Evolutionary conservation across 2,113 vertebrate species (phyloP), one percentile per base, ranked within the genome.

Genomic region (Mionectes macconnelli): DNA sequence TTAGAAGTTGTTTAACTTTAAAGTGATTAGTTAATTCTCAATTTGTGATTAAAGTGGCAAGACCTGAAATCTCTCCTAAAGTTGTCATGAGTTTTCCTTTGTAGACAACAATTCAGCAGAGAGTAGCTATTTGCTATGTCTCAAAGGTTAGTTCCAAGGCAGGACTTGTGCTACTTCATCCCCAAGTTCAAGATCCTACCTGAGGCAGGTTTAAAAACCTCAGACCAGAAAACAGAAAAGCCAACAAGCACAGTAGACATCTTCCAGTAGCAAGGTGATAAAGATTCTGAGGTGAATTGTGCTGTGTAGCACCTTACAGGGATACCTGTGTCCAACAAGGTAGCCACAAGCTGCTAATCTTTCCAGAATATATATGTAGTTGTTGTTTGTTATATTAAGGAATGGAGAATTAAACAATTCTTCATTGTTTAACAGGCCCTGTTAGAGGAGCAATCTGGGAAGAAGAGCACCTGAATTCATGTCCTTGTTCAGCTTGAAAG

Each of bases 1-100:
- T 96, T 89, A 94, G 92, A 89, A 96, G 63, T 92, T 95, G 86
- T 91, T 95, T 83, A 85, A 90, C 91, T 94, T 94, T 78, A 93
- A 96, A 96, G 68, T 93, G 83, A 88, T 96, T 90, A 88, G 53
- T 52, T 93, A 81, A 89, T 92, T 77, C 37, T 92, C 57, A 95
- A 68, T 93, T 90, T 89, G 53, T 76, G 57, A 88, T 94, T 94
- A 62, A 95, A 95, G 80, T 23, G 50, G 22, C 59, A 86, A 90
- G 67, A 49, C 27, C 60, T 64, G 45, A 79, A 86, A 89, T 87
- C 79, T 56, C 39, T 92, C 37, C 56, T 72, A 37, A 67, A 72
- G 64, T 44, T 81, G 64, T 49, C 11, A 12, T 12, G 37, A 74
- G 4, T 45, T 64, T 88, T 87, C 67, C 50, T 94, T 31, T 49